phyloP scores from a whole-genome alignment of 2,888 invertebrate species.

The Lasius fuliginosus region DNA sequence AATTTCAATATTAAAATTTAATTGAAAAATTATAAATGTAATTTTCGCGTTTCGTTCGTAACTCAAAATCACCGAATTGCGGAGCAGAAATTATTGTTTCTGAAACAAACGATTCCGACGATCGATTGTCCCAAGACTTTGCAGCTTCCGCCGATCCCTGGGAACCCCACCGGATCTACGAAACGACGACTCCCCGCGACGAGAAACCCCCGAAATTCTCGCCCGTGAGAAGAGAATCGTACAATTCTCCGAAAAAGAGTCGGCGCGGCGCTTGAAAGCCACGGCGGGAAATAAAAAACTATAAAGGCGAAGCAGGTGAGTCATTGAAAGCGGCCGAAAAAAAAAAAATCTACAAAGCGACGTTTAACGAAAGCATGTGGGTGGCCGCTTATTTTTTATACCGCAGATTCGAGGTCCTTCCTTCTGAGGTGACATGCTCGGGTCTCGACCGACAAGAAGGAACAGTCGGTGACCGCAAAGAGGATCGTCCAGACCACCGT shows the following conservation, averaged over 20 bases:
- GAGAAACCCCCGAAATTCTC: background rate
- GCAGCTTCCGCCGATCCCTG: background rate
- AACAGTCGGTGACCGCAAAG: background rate
- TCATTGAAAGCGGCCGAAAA: slow-evolving; percentile 64
- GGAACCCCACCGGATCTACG: background rate
- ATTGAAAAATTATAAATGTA: no score
- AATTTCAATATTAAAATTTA: background rate
- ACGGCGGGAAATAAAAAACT: slow-evolving; percentile 63
- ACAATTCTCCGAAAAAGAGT: slow-evolving; percentile 47
- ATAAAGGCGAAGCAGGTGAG: slow-evolving; percentile 61
- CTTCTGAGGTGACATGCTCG: background rate
- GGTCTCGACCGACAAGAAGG: background rate
- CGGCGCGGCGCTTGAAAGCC: slow-evolving; percentile 37
- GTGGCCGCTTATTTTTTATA: slow-evolving; percentile 50
- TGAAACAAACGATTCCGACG: background rate
- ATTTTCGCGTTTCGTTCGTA: background rate
- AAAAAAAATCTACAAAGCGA: slow-evolving; percentile 62
- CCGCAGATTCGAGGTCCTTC: slow-evolving; percentile 58
- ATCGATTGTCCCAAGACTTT: background rate
- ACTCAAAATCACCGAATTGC: background rate
- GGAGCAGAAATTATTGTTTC: background rate
- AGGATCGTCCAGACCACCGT: background rate
- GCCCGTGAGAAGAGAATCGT: slow-evolving; percentile 33
- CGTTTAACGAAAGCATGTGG: slow-evolving; percentile 65
- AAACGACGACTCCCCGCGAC: slow-evolving; percentile 12